These are phyloP conservation scores for Pachycephala philippinensis DNA, from an alignment of 2,113 vertebrate genomes.

Conservation along the genomic window DNA sequence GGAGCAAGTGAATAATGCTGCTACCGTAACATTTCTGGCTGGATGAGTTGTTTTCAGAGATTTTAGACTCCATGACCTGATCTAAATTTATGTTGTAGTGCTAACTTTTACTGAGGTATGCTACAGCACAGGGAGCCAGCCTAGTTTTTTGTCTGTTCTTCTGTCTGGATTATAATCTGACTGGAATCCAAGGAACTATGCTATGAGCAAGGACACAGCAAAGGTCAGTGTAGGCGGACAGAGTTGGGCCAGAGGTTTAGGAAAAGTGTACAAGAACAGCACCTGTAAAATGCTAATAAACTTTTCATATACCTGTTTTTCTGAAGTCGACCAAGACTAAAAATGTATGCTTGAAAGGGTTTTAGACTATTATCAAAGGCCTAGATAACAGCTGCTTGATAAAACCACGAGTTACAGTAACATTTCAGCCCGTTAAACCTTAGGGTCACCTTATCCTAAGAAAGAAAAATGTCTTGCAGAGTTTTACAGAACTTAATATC, in stretches of 20 bases:
- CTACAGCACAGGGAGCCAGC: background rate
- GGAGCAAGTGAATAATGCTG: background rate
- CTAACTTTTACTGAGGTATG: background rate
- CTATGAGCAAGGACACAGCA: background rate
- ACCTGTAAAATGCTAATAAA: background rate
- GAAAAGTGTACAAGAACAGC: background rate
- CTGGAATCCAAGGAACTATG: background rate
- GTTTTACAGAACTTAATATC: background rate
- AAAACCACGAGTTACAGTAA: background rate
- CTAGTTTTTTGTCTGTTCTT: background rate
- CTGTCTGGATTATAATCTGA: background rate
- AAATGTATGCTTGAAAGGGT: background rate
- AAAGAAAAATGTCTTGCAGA: background rate
- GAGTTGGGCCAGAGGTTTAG: background rate
- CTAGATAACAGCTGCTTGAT: background rate
- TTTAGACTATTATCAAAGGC: background rate
- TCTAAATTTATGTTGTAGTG: background rate
- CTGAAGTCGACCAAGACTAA: background rate
- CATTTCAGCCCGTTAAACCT: background rate
- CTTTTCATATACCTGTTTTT: background rate
- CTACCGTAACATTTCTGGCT: background rate
- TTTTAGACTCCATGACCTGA: background rate
- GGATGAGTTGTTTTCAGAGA: background rate
- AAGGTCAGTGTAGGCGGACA: background rate
- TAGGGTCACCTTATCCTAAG: background rate